These are phyloP conservation scores for Dicerorhinus sumatrensis DNA, from an alignment of 2,113 vertebrate species.

Conservation along the genomic window DNA sequence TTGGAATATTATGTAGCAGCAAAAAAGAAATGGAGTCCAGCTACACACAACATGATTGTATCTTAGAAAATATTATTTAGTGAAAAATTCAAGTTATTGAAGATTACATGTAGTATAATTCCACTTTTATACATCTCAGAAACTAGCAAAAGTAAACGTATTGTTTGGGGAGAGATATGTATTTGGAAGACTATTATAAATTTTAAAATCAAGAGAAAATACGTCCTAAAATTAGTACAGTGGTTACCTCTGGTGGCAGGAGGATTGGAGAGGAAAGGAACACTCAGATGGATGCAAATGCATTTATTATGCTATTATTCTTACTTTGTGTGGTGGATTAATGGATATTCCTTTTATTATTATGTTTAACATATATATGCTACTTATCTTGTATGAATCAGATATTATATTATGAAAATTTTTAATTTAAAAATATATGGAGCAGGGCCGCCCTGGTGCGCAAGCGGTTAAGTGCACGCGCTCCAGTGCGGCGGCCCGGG, in stretches of 20 bases:
- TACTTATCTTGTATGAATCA: not conserved
- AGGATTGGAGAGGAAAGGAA: not conserved
- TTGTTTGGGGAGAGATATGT: not conserved
- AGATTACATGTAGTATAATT: not conserved
- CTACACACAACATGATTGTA: not conserved
- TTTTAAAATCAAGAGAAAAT: slow-evolving; percentile 1
- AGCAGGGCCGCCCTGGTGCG: too few relatives aligned
- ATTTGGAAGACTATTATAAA: not conserved
- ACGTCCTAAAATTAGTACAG: not conserved
- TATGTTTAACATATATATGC: not conserved
- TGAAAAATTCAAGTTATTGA: not conserved
- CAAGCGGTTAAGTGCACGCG: too few relatives aligned
- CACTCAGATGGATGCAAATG: not conserved
- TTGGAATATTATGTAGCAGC: not conserved
- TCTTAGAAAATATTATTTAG: slow-evolving; percentile 27
- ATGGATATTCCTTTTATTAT: not conserved
- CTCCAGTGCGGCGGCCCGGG: too few relatives aligned
- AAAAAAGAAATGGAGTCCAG: not conserved
- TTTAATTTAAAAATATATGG: not conserved
- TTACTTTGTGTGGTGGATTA: not conserved
- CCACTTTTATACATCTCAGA: slow-evolving; percentile 22
- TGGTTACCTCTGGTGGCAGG: not conserved
- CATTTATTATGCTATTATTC: not conserved
- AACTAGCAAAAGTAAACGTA: not conserved
- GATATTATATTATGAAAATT: not conserved